These are phyloP conservation scores for Xestobium rufovillosum DNA, from an alignment of 2,888 invertebrate genomes.

Conservation along the genomic window DNA sequence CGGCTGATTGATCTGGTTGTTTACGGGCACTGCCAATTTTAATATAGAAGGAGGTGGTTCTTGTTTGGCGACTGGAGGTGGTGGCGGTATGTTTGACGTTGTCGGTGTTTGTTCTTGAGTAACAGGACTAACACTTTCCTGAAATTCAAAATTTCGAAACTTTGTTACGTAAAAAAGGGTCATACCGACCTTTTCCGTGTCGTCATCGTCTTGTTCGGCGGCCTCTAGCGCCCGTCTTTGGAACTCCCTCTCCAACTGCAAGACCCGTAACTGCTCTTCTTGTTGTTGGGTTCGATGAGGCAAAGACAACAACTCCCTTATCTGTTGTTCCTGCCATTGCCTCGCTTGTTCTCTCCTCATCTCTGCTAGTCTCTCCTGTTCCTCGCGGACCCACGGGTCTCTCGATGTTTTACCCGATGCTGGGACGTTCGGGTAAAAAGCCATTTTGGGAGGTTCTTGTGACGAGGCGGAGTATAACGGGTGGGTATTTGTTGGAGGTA, in stretches of 20 bases:
- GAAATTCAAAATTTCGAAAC: too few species aligned
- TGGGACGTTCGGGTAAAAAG: constrained; percentile 61
- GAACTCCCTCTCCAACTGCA: constrained; percentile 90
- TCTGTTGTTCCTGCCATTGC: constrained; percentile 80
- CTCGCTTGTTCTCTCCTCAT: constrained; percentile 66
- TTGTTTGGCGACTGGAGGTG: background rate
- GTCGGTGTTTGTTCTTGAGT: constrained; percentile 3
- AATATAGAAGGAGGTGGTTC: constrained; percentile 19
- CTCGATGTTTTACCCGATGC: constrained; percentile 40
- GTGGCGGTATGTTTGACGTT: constrained; percentile 8
- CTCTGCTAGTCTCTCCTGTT: constrained; percentile 71
- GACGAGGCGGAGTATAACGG: constrained; percentile 68
- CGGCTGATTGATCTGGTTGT: constrained; percentile 25
- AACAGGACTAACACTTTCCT: background rate
- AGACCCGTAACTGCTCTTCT: constrained; percentile 79
- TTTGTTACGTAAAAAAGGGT: background rate
- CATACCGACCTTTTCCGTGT: constrained; percentile 50
- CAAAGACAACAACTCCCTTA: constrained; percentile 65
- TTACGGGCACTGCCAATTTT: constrained; percentile 32
- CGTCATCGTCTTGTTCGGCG: constrained; percentile 62
- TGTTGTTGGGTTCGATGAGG: constrained; percentile 68
- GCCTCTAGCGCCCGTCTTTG: constrained; percentile 81
- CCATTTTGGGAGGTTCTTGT: constrained; percentile 65
- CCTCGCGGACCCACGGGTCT: constrained; percentile 92
- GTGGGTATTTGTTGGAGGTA: constrained; percentile 64